Evolutionary conservation across 37 sponge, comb jelly and placozoan genomes (phyloP), one percentile per base, ranked within the genome.

Genomic region (Corticium candelabrum): DNA sequence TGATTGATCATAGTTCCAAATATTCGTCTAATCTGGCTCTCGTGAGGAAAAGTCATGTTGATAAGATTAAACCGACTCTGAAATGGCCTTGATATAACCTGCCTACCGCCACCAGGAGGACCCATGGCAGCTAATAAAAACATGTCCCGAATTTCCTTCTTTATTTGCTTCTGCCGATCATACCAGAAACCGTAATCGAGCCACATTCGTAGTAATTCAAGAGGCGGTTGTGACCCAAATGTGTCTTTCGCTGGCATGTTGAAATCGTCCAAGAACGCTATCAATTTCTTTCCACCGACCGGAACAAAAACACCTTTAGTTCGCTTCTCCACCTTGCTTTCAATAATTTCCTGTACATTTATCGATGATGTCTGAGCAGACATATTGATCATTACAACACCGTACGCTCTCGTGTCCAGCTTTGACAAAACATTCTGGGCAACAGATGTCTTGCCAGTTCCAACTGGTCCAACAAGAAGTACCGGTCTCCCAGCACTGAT

Each of bases 261-360:
- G 81, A 98, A 76, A 76, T 98, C 99, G 69, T 98, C 99, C 89
- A 98, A 78, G 74, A 98, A 94, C 34, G 93, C 89, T 2, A 97
- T 83, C 71, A 97, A 81, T 84, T 87, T 94, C 86, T 94, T 97
- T 3, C 99, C 99, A 37, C 99, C 99, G 76, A 94, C 74, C 34
- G 95, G 99, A 1, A 91, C 95, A 43, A 87, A 98, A 37, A 98
- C 99, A 68, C 94, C 93, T 78, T 97, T 97, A 1, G 99, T 97
- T 81, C 99, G 82, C 84, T 97, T 97, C 80, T 97, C 99, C 39
- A 97, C 95, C 82, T 90, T 91, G 41, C 92, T 88, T 78, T 97
- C 99, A 83, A 97, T 97, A 43, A 97, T 97, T 39, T 97, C 99
- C 84, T 97, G 99, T 1, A 97, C 95, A 80, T 97, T 97, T 78